phyloP scores from a whole-genome alignment of 2,888 invertebrate species.

The Yponomeuta plumbellus region DNA sequence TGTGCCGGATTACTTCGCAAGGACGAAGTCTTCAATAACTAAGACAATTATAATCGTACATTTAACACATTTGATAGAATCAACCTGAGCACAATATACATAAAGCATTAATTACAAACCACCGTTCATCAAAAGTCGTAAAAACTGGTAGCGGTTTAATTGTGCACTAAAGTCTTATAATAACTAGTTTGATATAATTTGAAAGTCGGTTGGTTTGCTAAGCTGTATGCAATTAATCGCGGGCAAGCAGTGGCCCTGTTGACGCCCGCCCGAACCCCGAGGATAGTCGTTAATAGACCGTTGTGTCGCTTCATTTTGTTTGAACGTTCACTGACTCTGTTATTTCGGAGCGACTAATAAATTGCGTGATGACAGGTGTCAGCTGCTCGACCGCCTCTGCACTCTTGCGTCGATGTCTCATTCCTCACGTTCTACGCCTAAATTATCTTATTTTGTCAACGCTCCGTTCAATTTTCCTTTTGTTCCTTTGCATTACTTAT shows the following conservation, averaged over 20 bases:
- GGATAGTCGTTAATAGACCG: constrained; percentile 72
- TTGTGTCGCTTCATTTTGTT: constrained; percentile 71
- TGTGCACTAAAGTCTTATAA: constrained; percentile 30
- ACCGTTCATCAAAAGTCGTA: constrained; percentile 31
- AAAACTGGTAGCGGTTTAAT: constrained; percentile 35
- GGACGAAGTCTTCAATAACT: neutral
- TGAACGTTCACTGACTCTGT: constrained; percentile 71
- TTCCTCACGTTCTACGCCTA: constrained; percentile 73
- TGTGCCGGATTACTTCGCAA: neutral
- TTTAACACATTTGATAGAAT: neutral
- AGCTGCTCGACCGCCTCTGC: constrained; percentile 76
- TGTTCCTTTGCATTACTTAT: constrained; percentile 58
- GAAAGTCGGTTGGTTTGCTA: constrained; percentile 22
- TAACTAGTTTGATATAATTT: constrained; percentile 28
- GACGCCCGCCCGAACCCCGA: constrained; percentile 51
- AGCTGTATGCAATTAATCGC: constrained; percentile 57
- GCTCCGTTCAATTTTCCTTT: constrained; percentile 71
- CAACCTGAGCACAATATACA: constrained; percentile 18
- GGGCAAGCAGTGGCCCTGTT: constrained; percentile 36
- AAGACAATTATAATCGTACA: constrained; percentile 1
- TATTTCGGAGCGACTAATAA: constrained; percentile 75
- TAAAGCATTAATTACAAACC: constrained; percentile 27
- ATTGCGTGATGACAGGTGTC: constrained; percentile 76
- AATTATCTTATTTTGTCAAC: constrained; percentile 76
- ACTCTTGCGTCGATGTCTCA: constrained; percentile 76